phyloP scores from a whole-genome alignment of 2,888 invertebrate species.

The Phorcus lineatus region DNA sequence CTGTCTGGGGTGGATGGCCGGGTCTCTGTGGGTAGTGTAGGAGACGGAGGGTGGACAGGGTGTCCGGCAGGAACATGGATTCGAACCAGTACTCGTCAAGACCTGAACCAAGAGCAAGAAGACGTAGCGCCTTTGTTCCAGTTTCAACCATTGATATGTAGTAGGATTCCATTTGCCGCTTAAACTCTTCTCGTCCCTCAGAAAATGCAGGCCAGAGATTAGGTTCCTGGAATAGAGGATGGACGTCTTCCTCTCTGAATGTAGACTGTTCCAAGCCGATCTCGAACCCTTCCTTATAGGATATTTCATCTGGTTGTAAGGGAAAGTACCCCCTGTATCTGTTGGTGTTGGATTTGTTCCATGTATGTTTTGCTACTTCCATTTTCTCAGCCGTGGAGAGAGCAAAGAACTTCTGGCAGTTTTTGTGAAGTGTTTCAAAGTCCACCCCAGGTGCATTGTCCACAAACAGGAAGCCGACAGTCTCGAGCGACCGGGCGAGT shows the following conservation, averaged over 20 bases:
- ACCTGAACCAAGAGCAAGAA: slow-evolving; percentile 50
- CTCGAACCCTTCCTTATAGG: slow-evolving; percentile 59
- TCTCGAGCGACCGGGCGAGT: slow-evolving; percentile 54
- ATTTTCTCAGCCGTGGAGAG: slow-evolving; percentile 44
- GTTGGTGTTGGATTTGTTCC: slow-evolving; percentile 45
- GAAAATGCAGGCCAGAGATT: slow-evolving; percentile 52
- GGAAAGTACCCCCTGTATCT: slow-evolving; percentile 59
- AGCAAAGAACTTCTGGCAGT: slow-evolving; percentile 54
- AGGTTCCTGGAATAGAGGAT: slow-evolving; percentile 48
- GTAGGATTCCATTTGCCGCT: slow-evolving; percentile 39
- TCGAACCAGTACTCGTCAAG: slow-evolving; percentile 52
- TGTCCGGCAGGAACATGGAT: slow-evolving; percentile 47
- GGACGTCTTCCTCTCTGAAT: slow-evolving; percentile 43
- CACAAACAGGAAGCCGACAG: slow-evolving; percentile 55
- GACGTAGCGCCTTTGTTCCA: slow-evolving; percentile 46
- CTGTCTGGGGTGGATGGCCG: slow-evolving; percentile 44
- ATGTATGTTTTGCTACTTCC: slow-evolving; percentile 39
- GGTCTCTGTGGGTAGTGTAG: slow-evolving; percentile 57
- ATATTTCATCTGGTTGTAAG: slow-evolving; percentile 46
- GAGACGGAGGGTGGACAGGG: slow-evolving; percentile 52
- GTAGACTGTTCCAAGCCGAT: slow-evolving; percentile 50
- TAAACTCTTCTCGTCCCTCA: slow-evolving; percentile 47
- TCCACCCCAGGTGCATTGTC: slow-evolving; percentile 54
- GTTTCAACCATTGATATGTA: slow-evolving; percentile 44
- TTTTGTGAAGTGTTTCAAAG: slow-evolving; percentile 42